Evolutionary conservation across 2,797 vertebrate species (phyloP).

Genomic region (Nasua narica): DNA sequence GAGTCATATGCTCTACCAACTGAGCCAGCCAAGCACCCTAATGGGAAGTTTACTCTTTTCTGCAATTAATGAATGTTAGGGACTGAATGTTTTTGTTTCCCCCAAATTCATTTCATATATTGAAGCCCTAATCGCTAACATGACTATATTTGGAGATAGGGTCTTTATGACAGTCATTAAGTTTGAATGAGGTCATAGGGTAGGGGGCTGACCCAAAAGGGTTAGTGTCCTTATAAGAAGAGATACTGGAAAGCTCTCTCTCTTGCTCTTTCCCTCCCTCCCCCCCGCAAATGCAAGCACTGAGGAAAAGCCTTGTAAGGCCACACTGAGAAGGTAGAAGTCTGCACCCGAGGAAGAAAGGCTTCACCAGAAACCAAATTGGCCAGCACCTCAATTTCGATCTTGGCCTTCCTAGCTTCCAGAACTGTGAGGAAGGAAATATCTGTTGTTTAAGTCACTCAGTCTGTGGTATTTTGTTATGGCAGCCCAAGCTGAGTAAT

Average conservation of each 20-base stretch:
- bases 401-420: background rate
- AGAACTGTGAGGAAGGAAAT: background rate
- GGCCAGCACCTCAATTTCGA: background rate
- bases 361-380: background rate
- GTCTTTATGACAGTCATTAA: background rate
- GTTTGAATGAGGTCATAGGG: background rate
- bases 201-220: background rate
- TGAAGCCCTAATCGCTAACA: background rate
- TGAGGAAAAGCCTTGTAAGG: background rate
- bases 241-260: background rate
- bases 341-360: background rate
- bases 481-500: background rate
- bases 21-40: background rate
- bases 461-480: background rate
- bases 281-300: background rate
- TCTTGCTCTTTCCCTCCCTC: background rate
- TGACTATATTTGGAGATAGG: background rate
- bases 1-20: background rate
- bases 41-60: constrained; percentile 59
- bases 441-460: background rate
- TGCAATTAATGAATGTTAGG: constrained; percentile 60
- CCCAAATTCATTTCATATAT: background rate
- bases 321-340: background rate
- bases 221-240: background rate
- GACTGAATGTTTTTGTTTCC: background rate